Percentiles rank a stretch among this genome's conserved stretches.
phyloP scores from a whole-genome alignment of 2,888 invertebrate genomes.

The Drosophila percnosoma region DNA sequence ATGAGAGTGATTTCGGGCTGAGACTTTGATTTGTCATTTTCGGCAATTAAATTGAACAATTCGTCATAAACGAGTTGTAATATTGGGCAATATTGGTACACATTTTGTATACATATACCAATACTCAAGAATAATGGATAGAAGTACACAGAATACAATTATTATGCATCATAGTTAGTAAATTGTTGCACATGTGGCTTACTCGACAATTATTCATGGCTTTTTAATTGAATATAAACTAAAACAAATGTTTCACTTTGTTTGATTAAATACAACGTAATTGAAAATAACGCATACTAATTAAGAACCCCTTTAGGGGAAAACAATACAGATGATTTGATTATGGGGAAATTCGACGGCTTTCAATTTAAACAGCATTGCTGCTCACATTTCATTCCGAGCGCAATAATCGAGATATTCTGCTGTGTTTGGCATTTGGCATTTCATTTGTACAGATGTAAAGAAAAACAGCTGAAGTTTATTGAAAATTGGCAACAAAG shows the following conservation, averaged over 20 bases:
- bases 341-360: not conserved
- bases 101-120: not conserved
- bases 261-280: not conserved
- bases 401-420: constrained; percentile 16
- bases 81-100: not conserved
- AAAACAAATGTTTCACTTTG: not conserved
- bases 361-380: constrained; percentile 13
- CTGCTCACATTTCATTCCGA: constrained; percentile 39
- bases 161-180: not conserved
- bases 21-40: not conserved
- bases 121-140: not conserved
- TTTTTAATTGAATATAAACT: not conserved
- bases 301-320: not conserved
- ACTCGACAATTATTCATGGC: not conserved
- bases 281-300: not conserved
- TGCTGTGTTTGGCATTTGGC: constrained; percentile 43
- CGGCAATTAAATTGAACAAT: not conserved
- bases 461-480: constrained; percentile 39
- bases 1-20: not conserved
- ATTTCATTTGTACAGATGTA: constrained; percentile 42
- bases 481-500: constrained; percentile 66
- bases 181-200: not conserved
- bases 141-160: not conserved
- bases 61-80: not conserved
- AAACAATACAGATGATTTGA: not conserved